These are phyloP conservation scores for Hoplostethus mediterraneus DNA, from an alignment of 2,797 vertebrate species.

Conservation along the genomic window DNA sequence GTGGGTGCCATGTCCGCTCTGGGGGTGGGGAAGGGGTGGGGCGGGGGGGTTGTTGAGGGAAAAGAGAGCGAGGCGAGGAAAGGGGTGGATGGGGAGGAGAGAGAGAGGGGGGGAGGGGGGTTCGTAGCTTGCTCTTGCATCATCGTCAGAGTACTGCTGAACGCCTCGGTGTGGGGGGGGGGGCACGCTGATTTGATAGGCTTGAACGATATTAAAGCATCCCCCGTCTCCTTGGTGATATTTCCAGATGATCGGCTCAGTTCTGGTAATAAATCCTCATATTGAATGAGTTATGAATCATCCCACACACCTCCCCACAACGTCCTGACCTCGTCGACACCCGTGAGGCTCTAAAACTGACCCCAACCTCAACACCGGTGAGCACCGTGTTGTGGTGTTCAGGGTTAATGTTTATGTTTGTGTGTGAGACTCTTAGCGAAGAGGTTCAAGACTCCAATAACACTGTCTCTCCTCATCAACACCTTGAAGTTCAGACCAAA, in stretches of 20 bases:
- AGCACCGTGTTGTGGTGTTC: not conserved
- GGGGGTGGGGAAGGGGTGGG: slow-evolving; percentile 42
- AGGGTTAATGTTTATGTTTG: too few species aligned
- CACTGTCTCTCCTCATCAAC: not conserved
- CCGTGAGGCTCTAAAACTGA: not conserved
- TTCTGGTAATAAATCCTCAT: too few species aligned
- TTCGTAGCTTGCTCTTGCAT: slow-evolving; percentile 68
- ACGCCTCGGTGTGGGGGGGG: slow-evolving; percentile 7
- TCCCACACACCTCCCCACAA: too few species aligned
- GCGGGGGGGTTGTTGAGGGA: slow-evolving; percentile 41
- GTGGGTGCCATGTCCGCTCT: slow-evolving; percentile 77
- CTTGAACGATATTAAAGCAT: too few species aligned
- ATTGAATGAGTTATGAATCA: too few species aligned
- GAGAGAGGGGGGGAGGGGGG: slow-evolving; percentile 33
- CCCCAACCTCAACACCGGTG: slow-evolving; percentile 14
- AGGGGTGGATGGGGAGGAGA: slow-evolving; percentile 31
- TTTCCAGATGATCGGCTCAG: too few species aligned
- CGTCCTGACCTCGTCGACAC: too few species aligned
- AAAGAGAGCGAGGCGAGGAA: slow-evolving; percentile 68
- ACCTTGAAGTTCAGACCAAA: not conserved
- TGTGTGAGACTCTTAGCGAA: not conserved
- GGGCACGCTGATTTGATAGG: too few species aligned
- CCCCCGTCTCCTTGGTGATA: too few species aligned
- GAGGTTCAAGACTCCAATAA: too few species aligned
- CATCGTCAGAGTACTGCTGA: slow-evolving; percentile 58